Base-by-base conservation (phyloP, 2,113 vertebrate species). In the Copsychus sechellarum region DNA sequence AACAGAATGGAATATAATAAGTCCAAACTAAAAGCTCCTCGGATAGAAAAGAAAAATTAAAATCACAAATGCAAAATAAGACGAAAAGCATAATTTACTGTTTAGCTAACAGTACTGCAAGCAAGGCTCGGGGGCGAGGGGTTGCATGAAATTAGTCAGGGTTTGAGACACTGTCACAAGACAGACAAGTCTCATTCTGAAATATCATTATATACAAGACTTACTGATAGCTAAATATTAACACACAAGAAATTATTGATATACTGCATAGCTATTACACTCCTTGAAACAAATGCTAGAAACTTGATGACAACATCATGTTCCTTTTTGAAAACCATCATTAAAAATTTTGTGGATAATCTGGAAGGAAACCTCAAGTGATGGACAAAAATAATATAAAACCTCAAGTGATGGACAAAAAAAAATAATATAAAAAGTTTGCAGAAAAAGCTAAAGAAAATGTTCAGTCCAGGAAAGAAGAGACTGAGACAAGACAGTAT, bases 201-300 rank as follows among this genome's bases (percentile, higher is more conserved):
- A 91, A 86, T 71, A n/a, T 81, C 51, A 90, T 76, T 85, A 60
- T 29, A 57, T 69, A 36, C 19, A 64, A 88, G 56, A 74, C 20
- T 43, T 81, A 61, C 19, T 64, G 33, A 69, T 71, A 43, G 8
- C 36, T 86, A 92, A 95, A 90, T 92, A 93, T 90, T 90, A 92
- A 53, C 45, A 45, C 12, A 19, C 12, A 67, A 78, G 38, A 73
- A 80, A 77, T 95, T 88, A 72, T 53, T 92, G 73, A 90, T 28
- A 40, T 43, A 12, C 38, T 28, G 11, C 13, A 20, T 26, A 74
- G 25, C 45, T 92, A 86, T 90, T 83, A 54, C 31, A 70, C 22
- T 76, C 31, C 53, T 50, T 60, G 38, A 31, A 92, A 84, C 21
- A 91, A 94, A 77, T 47, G 15, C 12, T 66, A 74, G 60, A 70